Percentiles rank a stretch among this genome's conserved stretches.
Conservation (phyloP, 2,113 vertebrate species). For the Osmerus eperlanus region DNA sequence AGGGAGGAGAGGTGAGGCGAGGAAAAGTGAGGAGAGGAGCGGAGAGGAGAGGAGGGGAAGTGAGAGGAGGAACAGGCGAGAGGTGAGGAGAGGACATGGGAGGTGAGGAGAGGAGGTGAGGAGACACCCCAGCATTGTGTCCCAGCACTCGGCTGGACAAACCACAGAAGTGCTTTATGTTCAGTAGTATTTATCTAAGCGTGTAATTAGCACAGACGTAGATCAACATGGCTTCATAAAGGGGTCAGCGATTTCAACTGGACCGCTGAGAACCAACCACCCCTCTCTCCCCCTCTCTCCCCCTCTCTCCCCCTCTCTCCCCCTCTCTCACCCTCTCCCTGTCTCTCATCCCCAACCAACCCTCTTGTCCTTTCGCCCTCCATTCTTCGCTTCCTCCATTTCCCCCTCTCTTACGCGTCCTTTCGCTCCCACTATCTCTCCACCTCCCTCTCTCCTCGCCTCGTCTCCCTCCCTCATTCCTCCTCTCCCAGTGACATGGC, state of each 20-base stretch:
- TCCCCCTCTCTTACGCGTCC: background rate
- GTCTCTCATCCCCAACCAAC: background rate
- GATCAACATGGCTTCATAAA: slow-evolving; percentile 30
- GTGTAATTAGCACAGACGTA: slow-evolving; percentile 48
- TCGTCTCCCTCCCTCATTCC: background rate
- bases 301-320: background rate
- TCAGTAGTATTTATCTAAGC: slow-evolving; percentile 51
- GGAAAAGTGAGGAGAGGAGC: no score
- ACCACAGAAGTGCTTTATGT: no score
- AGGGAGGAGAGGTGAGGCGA: no score
- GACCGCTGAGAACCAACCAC: slow-evolving; percentile 44
- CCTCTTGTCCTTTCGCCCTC: background rate
- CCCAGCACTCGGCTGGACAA: no score
- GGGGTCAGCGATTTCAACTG: slow-evolving; percentile 39
- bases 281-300: slow-evolving; percentile 10
- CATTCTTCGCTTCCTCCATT: background rate
- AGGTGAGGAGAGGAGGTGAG: no score
- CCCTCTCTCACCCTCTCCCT: background rate
- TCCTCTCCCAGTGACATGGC: background rate
- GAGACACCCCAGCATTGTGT: no score
- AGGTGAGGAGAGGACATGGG: no score
- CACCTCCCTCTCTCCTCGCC: background rate
- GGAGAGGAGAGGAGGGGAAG: no score
- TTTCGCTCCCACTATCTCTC: background rate
- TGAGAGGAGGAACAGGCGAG: no score